Evolutionary conservation across 2,797 vertebrate species (phyloP), one percentile per base, ranked within the genome.

Genomic region (Sparus aurata): DNA sequence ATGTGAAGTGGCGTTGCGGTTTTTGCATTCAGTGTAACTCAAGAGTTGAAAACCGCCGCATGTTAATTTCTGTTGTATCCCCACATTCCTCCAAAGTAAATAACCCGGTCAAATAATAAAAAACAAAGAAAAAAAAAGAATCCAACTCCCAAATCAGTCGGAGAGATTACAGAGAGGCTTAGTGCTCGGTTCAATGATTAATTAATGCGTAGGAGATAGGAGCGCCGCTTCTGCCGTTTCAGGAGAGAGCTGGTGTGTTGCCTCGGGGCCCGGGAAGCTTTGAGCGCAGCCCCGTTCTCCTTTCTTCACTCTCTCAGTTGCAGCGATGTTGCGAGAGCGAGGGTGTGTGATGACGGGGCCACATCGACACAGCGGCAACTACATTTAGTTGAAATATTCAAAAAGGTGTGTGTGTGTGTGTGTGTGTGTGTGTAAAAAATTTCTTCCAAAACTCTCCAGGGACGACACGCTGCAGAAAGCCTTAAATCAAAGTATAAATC

Each of bases 161-260:
- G 77, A 76, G 79, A 84, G 89, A 90, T 92, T 90, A 88, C 60
- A 64, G 65, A 72, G 63, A 58, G 77, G 81, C 77, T 79, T 18
- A 70, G 63, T 12, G 77, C 52, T 74, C 2, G 23, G 66, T 78
- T 81, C 41, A 38, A 77, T 86, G 67, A 88, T 85, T 92, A 87
- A 90, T 91, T 90, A 89, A 88, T 85, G 84, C 77, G 80, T 49
- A 78, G 83, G 77, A 86, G 81, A 88, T 77, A 82, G 74, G 59
- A 85, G 75, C 69, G n/a, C 72, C 15, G 69, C 87, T 82, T 87
- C 68, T 77, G 73, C 84, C 83, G 87, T 84, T 91, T 85, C 60
- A 82, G 84, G 77, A 76, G 61, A 84, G 77, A 73, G 83, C 58
- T 79, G 45, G 58, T 55, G 54, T 1, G 53, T 74, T 83, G 85